Base-by-base conservation (phyloP, 2,888 invertebrate species). In the Leptinotarsa rubiginosa region DNA sequence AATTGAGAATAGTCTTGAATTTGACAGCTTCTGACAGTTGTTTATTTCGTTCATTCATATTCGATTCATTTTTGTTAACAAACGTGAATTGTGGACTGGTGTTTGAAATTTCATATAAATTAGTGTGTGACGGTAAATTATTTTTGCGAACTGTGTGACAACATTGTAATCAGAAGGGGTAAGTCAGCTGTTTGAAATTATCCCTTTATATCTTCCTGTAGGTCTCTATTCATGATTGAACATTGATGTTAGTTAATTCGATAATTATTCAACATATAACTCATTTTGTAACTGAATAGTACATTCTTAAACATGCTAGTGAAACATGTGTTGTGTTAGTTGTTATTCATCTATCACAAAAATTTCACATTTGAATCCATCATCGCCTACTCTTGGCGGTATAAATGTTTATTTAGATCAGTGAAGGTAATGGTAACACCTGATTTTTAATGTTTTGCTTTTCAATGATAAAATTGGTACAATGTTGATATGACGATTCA, bases 11-110 rank as follows among this genome's bases (percentile, higher is more conserved):
- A 68, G 41, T 41, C 25, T 70, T 66, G 73, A 73, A 52, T 74
- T 74, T 72, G 77, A 74, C 74, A 77, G 75, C 68, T 65, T 65
- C 66, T 77, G 77, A 74, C 74, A 76, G 76, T 74, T 76, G 70
- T 75, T 76, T 75, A 76, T 78, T 74, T 76, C 64, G 76, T 75
- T 73, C 66, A 18, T 66, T 72, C 70, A 16, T 22, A 73, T 68
- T 73, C 54, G 65, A 56, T 69, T 74, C 68, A 70, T 69, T 62
- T 69, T 68, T 70, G 69, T 69, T 71, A 62, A 59, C 52, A 65
- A 70, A 70, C 49, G 75, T 69, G 73, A 73, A 65, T 70, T 73
- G 65, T 69, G 18, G 54, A 73, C 47, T 68, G 65, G 70, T 75
- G 66, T 68, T 69, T 73, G 52, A 64, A 75, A 66, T 66, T 71